Percentiles rank a stretch among this genome's conserved stretches.
phyloP scores from a whole-genome alignment of 2,797 vertebrate species.

The Nyctibius grandis region DNA sequence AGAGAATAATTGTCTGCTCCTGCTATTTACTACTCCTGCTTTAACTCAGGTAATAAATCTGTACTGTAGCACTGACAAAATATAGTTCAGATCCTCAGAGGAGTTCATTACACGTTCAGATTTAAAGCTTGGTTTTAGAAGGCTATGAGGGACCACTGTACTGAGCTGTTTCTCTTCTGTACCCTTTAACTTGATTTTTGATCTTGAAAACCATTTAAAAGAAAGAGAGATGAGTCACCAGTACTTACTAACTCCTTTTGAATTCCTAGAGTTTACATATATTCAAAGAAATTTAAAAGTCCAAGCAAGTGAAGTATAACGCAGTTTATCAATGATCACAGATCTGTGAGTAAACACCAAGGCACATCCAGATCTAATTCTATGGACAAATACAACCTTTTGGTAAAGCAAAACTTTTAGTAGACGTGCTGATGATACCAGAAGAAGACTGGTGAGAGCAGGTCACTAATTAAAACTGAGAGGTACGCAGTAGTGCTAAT shows the following conservation, averaged over 20 bases:
- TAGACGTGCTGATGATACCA: not conserved
- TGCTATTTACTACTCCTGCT: not conserved
- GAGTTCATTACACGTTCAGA: not conserved
- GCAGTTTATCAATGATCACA: not conserved
- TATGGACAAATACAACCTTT: not conserved
- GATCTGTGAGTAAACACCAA: not conserved
- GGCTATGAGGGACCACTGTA: not conserved
- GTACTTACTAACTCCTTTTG: not conserved
- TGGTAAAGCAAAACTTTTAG: not conserved
- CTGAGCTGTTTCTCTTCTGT: not conserved
- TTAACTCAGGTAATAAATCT: not conserved
- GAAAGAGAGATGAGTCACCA: not conserved
- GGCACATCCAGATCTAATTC: not conserved
- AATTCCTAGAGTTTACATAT: not conserved
- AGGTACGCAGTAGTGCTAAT: not conserved
- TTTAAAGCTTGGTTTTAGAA: not conserved
- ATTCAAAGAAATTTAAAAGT: not conserved
- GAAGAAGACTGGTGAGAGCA: not conserved
- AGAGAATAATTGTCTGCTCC: not conserved
- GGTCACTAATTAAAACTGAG: not conserved
- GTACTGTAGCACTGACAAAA: not conserved
- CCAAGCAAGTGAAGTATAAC: not conserved
- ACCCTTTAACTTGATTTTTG: not conserved
- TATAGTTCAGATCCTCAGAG: not conserved
- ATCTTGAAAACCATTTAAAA: not conserved